Conservation (phyloP, 2,113 vertebrate species). For the Halichoeres trimaculatus region DNA sequence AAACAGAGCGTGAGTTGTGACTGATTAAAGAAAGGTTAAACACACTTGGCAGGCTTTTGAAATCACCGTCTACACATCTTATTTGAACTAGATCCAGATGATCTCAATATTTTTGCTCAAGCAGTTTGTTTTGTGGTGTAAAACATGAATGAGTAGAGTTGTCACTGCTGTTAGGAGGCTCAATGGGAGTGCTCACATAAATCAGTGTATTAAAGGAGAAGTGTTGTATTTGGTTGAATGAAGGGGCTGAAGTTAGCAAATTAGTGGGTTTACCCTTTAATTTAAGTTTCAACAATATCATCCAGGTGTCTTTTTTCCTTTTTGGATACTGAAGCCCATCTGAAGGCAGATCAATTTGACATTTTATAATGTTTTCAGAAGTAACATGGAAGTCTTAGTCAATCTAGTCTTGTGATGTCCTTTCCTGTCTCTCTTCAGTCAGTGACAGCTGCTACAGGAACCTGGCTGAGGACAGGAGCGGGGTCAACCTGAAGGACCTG, state of each 20-base stretch:
- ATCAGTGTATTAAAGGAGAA: background rate
- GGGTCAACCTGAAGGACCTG: conserved; percentile 98
- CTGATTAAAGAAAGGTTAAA: background rate
- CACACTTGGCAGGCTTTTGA: background rate
- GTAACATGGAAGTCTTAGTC: no score
- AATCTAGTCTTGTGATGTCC: background rate
- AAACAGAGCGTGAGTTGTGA: conserved; percentile 2
- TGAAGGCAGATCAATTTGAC: no score
- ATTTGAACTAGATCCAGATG: background rate
- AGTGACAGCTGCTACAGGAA: conserved; percentile 99
- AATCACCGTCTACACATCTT: background rate
- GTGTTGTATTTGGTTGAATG: background rate
- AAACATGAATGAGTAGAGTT: background rate
- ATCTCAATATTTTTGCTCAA: background rate
- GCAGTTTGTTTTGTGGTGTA: background rate
- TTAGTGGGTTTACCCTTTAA: no score
- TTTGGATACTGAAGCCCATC: no score
- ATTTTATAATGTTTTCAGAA: no score
- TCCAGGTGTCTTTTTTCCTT: no score
- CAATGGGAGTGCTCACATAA: background rate
- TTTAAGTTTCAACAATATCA: no score
- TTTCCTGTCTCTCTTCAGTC: conserved; percentile 83
- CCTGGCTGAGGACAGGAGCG: conserved; percentile 97
- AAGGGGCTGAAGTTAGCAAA: background rate
- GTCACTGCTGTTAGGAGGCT: background rate